A percentile compares a stretch with the other conserved stretches of the same genome.
phyloP scores from a whole-genome alignment of 2,113 vertebrate species.

The Ahaetulla prasina region DNA sequence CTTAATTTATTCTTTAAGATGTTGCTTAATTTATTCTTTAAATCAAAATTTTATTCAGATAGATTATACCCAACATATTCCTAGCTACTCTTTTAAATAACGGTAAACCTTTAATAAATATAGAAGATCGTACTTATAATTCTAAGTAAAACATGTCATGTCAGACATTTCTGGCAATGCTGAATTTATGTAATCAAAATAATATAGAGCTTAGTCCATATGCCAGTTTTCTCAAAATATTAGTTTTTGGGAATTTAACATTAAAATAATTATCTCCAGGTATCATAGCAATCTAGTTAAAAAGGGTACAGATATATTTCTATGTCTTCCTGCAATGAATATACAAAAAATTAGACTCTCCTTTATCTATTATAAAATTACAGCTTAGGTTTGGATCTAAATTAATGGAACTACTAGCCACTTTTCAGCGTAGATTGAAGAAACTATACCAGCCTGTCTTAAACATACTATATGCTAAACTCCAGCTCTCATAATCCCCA shows the following conservation, averaged over 20 bases:
- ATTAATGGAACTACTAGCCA: neutral
- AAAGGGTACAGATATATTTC: constrained; percentile 1
- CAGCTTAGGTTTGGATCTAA: constrained; percentile 14
- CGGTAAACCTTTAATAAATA: neutral
- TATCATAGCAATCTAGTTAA: neutral
- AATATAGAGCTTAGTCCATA: neutral
- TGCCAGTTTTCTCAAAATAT: constrained; percentile 19
- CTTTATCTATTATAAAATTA: constrained; percentile 3
- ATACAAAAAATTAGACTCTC: constrained; percentile 1
- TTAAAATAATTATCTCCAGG: constrained; percentile 6
- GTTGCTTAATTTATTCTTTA: neutral
- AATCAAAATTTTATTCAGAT: neutral
- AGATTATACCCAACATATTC: neutral
- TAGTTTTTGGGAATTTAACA: neutral
- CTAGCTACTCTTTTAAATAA: neutral
- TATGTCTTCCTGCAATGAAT: neutral
- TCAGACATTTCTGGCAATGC: neutral
- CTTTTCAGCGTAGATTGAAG: constrained; percentile 8
- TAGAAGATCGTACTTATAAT: neutral
- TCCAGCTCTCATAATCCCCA: neutral
- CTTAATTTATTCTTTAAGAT: neutral
- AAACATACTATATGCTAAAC: neutral
- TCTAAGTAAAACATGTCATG: neutral
- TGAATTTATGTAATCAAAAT: neutral
- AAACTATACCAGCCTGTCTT: neutral